phyloP scores from a whole-genome alignment of 2,888 invertebrate genomes.

The Trachelus stipa region DNA sequence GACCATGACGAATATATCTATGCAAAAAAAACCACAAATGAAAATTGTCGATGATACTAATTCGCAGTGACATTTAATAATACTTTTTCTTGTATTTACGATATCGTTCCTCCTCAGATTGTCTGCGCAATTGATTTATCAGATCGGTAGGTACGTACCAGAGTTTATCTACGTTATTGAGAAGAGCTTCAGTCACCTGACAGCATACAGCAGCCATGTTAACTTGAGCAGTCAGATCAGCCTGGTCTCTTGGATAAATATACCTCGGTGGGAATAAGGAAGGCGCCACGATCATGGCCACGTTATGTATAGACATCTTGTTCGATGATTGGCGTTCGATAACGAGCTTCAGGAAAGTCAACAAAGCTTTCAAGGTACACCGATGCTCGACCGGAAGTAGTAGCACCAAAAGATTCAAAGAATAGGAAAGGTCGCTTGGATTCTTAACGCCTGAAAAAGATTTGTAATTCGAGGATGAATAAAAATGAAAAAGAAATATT shows the following conservation, averaged over 20 bases:
- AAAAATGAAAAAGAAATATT: slow-evolving; percentile 12
- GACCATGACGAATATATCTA: background rate
- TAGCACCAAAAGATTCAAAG: slow-evolving; percentile 81
- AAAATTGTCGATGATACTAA: background rate
- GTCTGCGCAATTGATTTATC: slow-evolving; percentile 73
- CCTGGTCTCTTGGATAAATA: slow-evolving; percentile 73
- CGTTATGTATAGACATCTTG: slow-evolving; percentile 92
- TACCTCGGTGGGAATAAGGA: slow-evolving; percentile 87
- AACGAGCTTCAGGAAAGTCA: slow-evolving; percentile 82
- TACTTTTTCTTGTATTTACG: slow-evolving; percentile 63
- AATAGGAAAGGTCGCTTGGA: slow-evolving; percentile 57
- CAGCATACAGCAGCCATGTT: slow-evolving; percentile 90
- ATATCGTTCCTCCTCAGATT: slow-evolving; percentile 66
- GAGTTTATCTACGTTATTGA: slow-evolving; percentile 81
- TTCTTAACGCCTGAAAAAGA: slow-evolving; percentile 73
- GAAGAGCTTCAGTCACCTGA: slow-evolving; percentile 84
- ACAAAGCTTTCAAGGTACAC: slow-evolving; percentile 81
- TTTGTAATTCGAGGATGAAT: slow-evolving; percentile 10
- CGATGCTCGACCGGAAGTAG: slow-evolving; percentile 87
- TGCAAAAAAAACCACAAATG: background rate
- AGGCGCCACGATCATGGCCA: slow-evolving; percentile 96
- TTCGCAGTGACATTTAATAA: slow-evolving; percentile 34
- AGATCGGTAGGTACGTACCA: slow-evolving; percentile 85
- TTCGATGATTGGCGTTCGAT: slow-evolving; percentile 78
- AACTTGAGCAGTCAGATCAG: slow-evolving; percentile 79